A percentile compares a stretch with the other conserved stretches of the same genome.
Evolutionary conservation across 2,113 vertebrate species (phyloP).

Genomic region (Dicaeum eximium): DNA sequence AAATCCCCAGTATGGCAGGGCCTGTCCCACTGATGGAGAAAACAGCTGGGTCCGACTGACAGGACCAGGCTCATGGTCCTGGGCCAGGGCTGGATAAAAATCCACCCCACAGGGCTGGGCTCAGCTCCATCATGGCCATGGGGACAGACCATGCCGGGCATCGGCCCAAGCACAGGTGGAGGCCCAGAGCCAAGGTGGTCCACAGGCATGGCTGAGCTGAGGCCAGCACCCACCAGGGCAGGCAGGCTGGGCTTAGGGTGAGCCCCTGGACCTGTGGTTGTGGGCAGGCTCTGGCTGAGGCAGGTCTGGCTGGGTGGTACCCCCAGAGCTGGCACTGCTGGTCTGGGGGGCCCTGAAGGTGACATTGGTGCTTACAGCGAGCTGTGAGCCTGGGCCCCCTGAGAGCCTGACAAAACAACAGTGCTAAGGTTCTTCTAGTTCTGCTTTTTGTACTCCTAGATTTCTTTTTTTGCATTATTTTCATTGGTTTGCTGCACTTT

Average conservation of each 20-base stretch:
- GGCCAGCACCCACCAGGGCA: background rate
- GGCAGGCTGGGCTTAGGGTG: background rate
- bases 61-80: background rate
- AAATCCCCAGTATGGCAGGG: background rate
- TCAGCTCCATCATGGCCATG: accelerated
- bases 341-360: accelerated
- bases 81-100: background rate
- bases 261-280: background rate
- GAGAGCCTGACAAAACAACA: background rate
- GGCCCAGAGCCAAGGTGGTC: background rate
- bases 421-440: background rate
- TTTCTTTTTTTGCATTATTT: background rate
- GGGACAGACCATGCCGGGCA: background rate
- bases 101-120: background rate
- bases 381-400: too few species aligned
- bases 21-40: accelerated
- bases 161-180: accelerated
- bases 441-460: background rate
- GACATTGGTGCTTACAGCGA: accelerated
- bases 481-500: background rate
- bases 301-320: accelerated
- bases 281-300: accelerated
- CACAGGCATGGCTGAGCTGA: background rate
- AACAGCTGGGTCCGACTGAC: background rate
- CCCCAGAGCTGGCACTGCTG: background rate